Conservation (phyloP, 2,888 invertebrate genomes). For the Carpatolechia fugitivella region DNA sequence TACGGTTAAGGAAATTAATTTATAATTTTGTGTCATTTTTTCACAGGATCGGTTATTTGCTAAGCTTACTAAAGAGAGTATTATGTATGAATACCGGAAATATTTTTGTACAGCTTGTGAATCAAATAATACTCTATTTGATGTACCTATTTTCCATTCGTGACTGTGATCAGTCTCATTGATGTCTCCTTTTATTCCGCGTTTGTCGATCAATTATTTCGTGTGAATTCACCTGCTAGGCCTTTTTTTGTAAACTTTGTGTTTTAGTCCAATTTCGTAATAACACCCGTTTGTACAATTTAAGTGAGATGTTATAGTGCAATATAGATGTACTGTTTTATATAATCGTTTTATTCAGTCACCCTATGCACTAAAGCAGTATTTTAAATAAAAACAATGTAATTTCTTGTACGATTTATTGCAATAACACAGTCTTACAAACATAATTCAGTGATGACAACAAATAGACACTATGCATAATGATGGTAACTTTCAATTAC, state of each 20-base stretch:
- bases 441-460: slow-evolving; percentile 64
- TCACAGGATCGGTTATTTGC: slow-evolving; percentile 21
- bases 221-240: slow-evolving; percentile 47
- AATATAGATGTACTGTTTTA: slow-evolving; percentile 78
- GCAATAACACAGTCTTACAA: slow-evolving; percentile 75
- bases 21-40: slow-evolving; percentile 17
- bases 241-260: slow-evolving; percentile 42
- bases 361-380: not conserved
- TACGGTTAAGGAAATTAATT: slow-evolving; percentile 12
- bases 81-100: slow-evolving; percentile 28
- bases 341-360: slow-evolving; percentile 34
- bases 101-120: slow-evolving; percentile 38
- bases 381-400: slow-evolving; percentile 24
- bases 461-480: slow-evolving; percentile 56
- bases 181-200: not conserved
- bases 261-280: slow-evolving; percentile 40
- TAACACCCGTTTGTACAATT: slow-evolving; percentile 67
- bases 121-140: not conserved
- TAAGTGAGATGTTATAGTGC: slow-evolving; percentile 78
- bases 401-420: slow-evolving; percentile 71
- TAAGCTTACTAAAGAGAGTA: slow-evolving; percentile 32
- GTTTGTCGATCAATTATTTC: slow-evolving; percentile 27
- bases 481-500: slow-evolving; percentile 70
- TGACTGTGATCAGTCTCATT: not conserved
- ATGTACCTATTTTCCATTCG: not conserved